Base-by-base conservation (phyloP, 2,888 invertebrate genomes). In the Acleris literana region DNA sequence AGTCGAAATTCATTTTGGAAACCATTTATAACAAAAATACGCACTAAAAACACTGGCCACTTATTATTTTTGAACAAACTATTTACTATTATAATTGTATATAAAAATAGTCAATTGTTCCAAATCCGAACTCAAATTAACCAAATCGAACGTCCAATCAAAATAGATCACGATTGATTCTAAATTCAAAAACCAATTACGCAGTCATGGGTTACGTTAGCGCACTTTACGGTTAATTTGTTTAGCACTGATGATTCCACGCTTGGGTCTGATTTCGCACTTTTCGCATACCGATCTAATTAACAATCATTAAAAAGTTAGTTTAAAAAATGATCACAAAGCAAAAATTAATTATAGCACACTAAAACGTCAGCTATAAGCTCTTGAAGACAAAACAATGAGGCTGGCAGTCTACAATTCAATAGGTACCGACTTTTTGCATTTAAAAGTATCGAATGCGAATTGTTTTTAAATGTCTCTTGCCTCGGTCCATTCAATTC, bases 1-100 rank as follows among this genome's bases (percentile, higher is more conserved):
- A 71, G 56, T 76, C 55, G 52, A 46, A 54, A 17, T 48, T 61
- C 64, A 68, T 68, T 7, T 54, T 58, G 18, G 43, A 33, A 20
- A 61, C 64, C 25, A 66, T 48, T 25, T 25, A 18, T 13, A 33
- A 33, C 43, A 18, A 56, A 33, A 43, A 13, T 9, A 18, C 25
- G n/a, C n/a, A n/a, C 17, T 18, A 44, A 4, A 13, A 49, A 20
- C 13, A 49, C 49, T 49, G 49, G 49, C 49, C 17, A n/a, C 17
- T n/a, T 46, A 46, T 13, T 3, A 9, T 13, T 3, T 25, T 25
- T 25, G 5, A 5, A 25, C 5, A 25, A 25, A 25, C 25, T 25
- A 2, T 2, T 22, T 22, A 22, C 20, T 20, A 20, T 2, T 2
- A 20, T 1, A 20, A 20, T 2, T 20, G 2, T 20, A n/a, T 22